Percentiles rank a stretch among this genome's conserved stretches.
These are phyloP conservation scores for Meiosimyza platycephala DNA, from an alignment of 2,888 invertebrate genomes.

Conservation along the genomic window DNA sequence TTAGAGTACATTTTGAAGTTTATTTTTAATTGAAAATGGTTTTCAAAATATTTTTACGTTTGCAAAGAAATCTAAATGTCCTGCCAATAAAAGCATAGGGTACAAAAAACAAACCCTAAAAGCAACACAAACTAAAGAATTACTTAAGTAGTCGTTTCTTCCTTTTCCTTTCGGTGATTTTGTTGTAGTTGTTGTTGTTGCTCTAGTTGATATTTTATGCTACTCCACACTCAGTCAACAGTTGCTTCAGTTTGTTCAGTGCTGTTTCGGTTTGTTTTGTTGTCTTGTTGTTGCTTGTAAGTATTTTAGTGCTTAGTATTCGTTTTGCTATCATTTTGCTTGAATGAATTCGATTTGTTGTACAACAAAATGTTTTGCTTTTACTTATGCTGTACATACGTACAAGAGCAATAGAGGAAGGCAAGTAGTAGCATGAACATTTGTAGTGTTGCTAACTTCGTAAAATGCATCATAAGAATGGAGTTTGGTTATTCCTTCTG, in stretches of 20 bases:
- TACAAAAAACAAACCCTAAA: too few species aligned
- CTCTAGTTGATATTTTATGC: constrained; percentile 25
- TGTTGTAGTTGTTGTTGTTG: background rate
- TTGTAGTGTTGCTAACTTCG: too few species aligned
- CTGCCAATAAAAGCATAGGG: too few species aligned
- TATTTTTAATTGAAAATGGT: too few species aligned
- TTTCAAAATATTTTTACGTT: too few species aligned
- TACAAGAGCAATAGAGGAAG: background rate
- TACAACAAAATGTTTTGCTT: constrained; percentile 33
- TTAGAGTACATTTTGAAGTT: too few species aligned
- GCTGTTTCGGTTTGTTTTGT: constrained; percentile 17
- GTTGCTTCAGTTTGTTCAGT: constrained; percentile 26
- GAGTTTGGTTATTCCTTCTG: too few species aligned
- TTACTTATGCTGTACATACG: constrained; percentile 14
- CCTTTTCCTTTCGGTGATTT: background rate
- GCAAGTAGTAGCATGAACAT: background rate
- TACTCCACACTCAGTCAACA: constrained; percentile 24
- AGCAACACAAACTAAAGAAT: background rate
- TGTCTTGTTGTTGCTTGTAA: constrained; percentile 31
- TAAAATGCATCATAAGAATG: too few species aligned
- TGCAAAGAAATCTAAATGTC: too few species aligned
- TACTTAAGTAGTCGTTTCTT: background rate
- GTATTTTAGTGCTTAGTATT: constrained; percentile 20
- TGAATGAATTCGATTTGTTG: constrained; percentile 48
- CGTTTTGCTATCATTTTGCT: constrained; percentile 42